Evolutionary conservation across 2,113 vertebrate species (phyloP).

Genomic region (Rynchops niger): DNA sequence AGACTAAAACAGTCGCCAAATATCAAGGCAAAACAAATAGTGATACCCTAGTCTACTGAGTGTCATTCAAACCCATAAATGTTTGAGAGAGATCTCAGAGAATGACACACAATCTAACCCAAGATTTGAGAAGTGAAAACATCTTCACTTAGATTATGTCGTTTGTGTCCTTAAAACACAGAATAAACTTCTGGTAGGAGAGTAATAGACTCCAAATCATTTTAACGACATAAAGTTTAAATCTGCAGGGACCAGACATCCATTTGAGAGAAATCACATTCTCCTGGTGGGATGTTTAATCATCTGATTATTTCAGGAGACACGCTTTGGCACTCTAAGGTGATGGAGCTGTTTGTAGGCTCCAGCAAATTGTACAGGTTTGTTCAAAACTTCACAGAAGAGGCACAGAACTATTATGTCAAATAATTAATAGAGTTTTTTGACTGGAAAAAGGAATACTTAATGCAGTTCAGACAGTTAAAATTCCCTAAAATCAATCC

Average conservation of each 20-base stretch:
- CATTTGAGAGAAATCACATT: slow-evolving; percentile 2
- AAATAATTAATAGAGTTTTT: background rate
- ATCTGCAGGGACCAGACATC: background rate
- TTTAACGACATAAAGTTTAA: background rate
- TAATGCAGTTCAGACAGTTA: background rate
- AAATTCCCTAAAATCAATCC: background rate
- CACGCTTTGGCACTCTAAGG: background rate
- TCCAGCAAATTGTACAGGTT: background rate
- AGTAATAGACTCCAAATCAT: slow-evolving; percentile 10
- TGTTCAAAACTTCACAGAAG: background rate
- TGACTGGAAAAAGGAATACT: background rate
- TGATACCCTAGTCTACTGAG: background rate
- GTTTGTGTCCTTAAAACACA: background rate
- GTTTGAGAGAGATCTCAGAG: background rate
- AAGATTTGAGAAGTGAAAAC: background rate
- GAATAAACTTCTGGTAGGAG: background rate
- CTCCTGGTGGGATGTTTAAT: background rate
- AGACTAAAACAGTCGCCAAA: background rate
- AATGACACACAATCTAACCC: background rate
- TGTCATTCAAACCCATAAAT: background rate
- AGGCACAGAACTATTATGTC: background rate
- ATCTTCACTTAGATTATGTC: background rate
- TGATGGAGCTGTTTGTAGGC: background rate
- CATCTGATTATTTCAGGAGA: slow-evolving; percentile 5
- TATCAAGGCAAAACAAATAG: background rate